phyloP scores from a whole-genome alignment of 2,113 vertebrate genomes.

The Menidia beryllina region DNA sequence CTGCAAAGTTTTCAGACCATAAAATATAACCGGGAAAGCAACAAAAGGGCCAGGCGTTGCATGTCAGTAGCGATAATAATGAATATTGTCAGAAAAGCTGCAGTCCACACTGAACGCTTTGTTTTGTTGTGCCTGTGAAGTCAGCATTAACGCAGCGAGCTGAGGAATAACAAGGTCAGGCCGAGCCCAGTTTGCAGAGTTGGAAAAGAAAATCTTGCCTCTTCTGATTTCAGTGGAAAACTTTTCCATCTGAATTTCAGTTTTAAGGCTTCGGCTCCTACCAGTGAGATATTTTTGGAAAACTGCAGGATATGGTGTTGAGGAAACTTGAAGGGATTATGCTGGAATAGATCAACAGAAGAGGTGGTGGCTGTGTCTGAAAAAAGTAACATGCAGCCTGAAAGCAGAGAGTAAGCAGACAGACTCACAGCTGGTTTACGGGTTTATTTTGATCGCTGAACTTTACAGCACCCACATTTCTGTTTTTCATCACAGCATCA shows the following conservation, averaged over 20 bases:
- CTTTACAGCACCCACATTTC: conserved; percentile 40
- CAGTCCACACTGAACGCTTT: no score
- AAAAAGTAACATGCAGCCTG: conserved; percentile 14
- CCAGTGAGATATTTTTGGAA: conserved; percentile 41
- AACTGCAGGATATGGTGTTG: conserved; percentile 18
- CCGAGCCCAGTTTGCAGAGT: conserved; percentile 11
- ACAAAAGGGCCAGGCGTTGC: neutral
- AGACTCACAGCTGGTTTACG: conserved; percentile 48
- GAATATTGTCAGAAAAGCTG: conserved; percentile 6
- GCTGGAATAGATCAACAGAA: conserved; percentile 54
- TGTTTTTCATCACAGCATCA: conserved; percentile 1
- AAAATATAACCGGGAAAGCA: conserved; percentile 2
- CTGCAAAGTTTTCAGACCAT: neutral
- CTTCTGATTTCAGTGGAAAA: conserved; percentile 36
- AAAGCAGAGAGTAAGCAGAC: conserved; percentile 36
- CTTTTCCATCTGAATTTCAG: conserved; percentile 25
- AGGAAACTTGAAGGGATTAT: conserved; percentile 34
- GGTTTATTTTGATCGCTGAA: conserved; percentile 36
- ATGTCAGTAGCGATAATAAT: neutral
- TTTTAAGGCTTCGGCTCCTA: conserved; percentile 24
- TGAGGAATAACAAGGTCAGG: conserved; percentile 29
- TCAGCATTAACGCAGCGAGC: conserved; percentile 20
- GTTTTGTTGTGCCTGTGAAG: conserved; percentile 37
- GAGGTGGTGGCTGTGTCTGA: conserved; percentile 34
- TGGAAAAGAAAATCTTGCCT: conserved; percentile 25